Base-by-base conservation (phyloP, 2,113 vertebrate genomes). In the Sceloporus tristichus region DNA sequence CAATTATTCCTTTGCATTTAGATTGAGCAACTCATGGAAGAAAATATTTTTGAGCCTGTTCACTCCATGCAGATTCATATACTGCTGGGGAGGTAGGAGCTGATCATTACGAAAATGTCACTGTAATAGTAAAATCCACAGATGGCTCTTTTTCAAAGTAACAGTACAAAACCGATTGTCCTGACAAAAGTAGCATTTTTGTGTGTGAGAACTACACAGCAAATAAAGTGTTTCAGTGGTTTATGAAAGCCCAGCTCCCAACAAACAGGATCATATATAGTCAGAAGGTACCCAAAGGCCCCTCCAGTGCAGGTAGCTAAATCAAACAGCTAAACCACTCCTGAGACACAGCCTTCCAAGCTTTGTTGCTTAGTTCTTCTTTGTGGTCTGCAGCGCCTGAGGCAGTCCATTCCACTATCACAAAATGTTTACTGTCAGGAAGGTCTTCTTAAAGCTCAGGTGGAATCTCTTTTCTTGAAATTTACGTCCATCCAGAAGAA, bases 1-100 rank as follows among this genome's bases (percentile, higher is more conserved):
- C 86, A 76, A 90, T 0, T 89, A 34, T 1, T 74, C 34, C n/a
- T 80, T 91, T 85, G 56, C 86, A n/a, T 2, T 4, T 29, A 38
- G 40, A 38, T 34, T 76, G 68, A 34, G 38, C 88, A 79, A 94
- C n/a, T 48, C 75, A 89, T 84, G 88, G 88, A 62, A 82, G 40
- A 21, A 90, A 66, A 34, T 86, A 76, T 75, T 79, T 89, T 80
- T 29, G 38, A 59, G 65, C 6, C 13, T 71, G 40, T 56, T 25
- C n/a, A 29, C n/a, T 86, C 85, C 14, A 71, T 9, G 42, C n/a
- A 80, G 42, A 85, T 68, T 53, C 21, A 68, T 13, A 23, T 85
- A 48, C 56, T 53, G 53, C 23, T 77, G 56, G 42, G 23, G 54
- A 54, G 6, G 3, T 71, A 71, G 18, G 16, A 29, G 0, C 65